Evolutionary conservation across 2,888 invertebrate species (phyloP).

Genomic region (Chironomus riparius): DNA sequence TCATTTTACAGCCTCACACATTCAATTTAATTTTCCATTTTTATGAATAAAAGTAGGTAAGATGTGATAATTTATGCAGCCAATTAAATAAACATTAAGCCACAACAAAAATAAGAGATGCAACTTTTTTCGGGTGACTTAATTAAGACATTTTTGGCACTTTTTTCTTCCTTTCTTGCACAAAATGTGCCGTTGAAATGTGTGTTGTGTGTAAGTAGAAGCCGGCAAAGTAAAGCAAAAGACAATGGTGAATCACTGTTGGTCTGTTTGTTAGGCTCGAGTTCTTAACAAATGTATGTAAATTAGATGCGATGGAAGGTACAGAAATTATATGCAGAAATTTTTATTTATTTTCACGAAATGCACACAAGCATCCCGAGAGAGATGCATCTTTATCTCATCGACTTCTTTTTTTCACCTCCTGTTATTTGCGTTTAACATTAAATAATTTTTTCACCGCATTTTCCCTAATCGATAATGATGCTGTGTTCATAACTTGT

Average conservation of each 20-base stretch:
- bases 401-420: neutral
- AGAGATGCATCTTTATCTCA: constrained; percentile 21
- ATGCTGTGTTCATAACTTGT: no score
- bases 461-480: no score
- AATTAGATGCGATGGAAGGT: constrained; percentile 24
- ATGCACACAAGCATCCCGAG: neutral
- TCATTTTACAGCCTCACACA: neutral
- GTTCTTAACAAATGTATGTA: constrained; percentile 17
- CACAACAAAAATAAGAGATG: constrained; percentile 3
- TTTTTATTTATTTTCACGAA: constrained; percentile 23
- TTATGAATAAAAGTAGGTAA: neutral
- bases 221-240: neutral
- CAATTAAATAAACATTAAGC: constrained; percentile 25
- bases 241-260: constrained; percentile 24
- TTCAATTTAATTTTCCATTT: neutral
- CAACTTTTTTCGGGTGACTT: constrained; percentile 17
- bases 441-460: neutral
- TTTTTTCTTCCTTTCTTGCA: neutral
- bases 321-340: constrained; percentile 20
- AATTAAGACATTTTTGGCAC: constrained; percentile 26
- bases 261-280: neutral
- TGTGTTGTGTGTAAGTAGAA: constrained; percentile 20
- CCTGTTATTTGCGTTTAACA: neutral
- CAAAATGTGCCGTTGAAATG: neutral
- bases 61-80: constrained; percentile 16